Percentiles rank a stretch among this genome's conserved stretches.
phyloP scores from a whole-genome alignment of 1,140 invertebrate genomes.

The Polypedilum pembai region DNA sequence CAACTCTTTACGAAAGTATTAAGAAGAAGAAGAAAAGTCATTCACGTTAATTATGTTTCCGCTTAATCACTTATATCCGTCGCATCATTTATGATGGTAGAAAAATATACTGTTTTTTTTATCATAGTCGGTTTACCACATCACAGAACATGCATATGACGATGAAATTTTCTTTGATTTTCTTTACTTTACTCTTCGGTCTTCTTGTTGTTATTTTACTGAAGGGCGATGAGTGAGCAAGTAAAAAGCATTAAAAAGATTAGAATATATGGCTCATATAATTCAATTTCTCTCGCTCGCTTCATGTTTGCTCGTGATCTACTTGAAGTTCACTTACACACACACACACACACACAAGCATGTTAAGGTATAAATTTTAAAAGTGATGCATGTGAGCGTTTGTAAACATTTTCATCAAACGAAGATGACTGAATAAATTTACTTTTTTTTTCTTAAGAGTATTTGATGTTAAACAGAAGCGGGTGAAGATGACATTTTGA shows the following conservation, averaged over 20 bases:
- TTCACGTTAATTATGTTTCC: not conserved
- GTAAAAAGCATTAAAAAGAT: too few species aligned
- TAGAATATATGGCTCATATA: too few species aligned
- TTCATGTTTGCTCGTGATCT: too few species aligned
- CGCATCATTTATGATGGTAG: not conserved
- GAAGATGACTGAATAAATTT: not conserved
- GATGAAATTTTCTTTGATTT: not conserved
- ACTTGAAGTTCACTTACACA: not conserved
- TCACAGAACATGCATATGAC: not conserved
- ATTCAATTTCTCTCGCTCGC: too few species aligned
- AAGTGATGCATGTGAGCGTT: not conserved
- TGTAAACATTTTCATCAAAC: not conserved
- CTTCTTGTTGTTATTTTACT: not conserved
- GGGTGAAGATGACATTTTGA: not conserved
- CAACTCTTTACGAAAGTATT: not conserved
- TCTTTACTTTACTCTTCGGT: not conserved
- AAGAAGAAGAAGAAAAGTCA: not conserved
- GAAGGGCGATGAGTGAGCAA: too few species aligned
- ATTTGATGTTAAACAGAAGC: constrained; percentile 11
- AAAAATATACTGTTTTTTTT: not conserved
- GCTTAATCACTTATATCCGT: not conserved
- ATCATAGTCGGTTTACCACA: not conserved
- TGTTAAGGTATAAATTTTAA: not conserved
- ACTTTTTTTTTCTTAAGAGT: not conserved
- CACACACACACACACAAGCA: not conserved